Base-by-base conservation (phyloP, 2,113 vertebrate genomes). In the Oncorhynchus keta region DNA sequence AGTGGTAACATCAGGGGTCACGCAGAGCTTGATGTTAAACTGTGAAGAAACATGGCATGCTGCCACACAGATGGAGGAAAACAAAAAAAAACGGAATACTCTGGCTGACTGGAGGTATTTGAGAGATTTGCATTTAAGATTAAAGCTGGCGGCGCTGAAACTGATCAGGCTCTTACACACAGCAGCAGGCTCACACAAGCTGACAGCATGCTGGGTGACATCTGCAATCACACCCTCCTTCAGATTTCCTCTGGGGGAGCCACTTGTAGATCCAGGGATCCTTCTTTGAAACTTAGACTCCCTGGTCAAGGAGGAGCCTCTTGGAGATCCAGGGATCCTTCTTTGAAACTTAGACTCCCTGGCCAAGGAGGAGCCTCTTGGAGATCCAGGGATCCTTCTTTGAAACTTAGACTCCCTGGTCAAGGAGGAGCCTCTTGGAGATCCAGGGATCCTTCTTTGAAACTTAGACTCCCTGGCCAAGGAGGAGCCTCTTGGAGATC, bases 41-140 rank as follows among this genome's bases (percentile, higher is more conserved):
- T 66, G 72, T 75, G 68, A 74, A 74, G 72, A 79, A 68, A 79
- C 51, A 48, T 81, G 83, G 77, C 79, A 80, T 70, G 26, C 51
- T 77, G 83, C 83, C 83, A 79, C 75, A 79, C 83, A 82, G 72
- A 82, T 79, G 79, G 72, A 74, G 75, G 73, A 82, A 45, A 71
- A 81, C 75, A 57, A 75, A 73, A 64, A 75, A 45, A 75, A 45
- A 0, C 49, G 12, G 74, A 51, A 76, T 75, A 72, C 26, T 74
- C 66, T 79, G 76, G 68, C 81, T 79, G 30, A 30, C 72, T 83
- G 69, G 22, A 81, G 81, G 72, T 72, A 83, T 75, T 75, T 64
- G 64, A 66, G 72, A 77, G 76, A 81, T 81, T 81, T 77, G 72
- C 72, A 72, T 76, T 79, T 81, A 79, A 81, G 76, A 79, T 81